Evolutionary conservation across 2,888 invertebrate species (phyloP), one percentile per base, ranked within the genome.

Genomic region (Kryphioiulus occultus): DNA sequence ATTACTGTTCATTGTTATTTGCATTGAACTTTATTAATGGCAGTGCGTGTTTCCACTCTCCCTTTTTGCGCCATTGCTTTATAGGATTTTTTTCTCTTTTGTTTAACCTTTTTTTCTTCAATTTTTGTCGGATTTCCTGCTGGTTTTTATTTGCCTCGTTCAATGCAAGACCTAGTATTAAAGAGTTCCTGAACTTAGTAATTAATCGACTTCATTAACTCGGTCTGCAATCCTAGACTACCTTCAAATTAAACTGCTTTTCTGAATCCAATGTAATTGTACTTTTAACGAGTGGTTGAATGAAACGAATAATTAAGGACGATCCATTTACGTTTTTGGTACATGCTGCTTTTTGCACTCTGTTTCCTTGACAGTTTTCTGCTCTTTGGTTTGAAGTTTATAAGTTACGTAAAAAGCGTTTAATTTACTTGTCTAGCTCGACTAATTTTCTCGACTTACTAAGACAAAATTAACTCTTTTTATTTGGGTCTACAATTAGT

Each of bases 81-180:
- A 68, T 68, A 9, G 19, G 1, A 9, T 0, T 68, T 26, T 68
- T 59, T 12, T 26, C 22, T 68, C 68, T 26, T 10, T 68, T 68
- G 68, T 68, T 68, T 10, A 1, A 68, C 22, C 19, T 22, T 68
- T 68, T 68, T 68, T 59, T 59, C 10, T 68, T 68, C 1, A 68
- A 68, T 26, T 22, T 68, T 68, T 4, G 26, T 68, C 68, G 68
- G 68, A 68, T 68, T 68, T 68, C 68, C 68, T 68, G 68, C 68
- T 10, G 53, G 17, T 68, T 68, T 68, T 68, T 68, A 26, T 68
- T 26, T 68, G 4, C 68, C 68, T 68, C 68, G 10, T 26, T 68
- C 0, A 68, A 19, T 22, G 68, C 68, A 1, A 68, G 53, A 53
- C n/a, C 47, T n/a, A 53, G 68, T 26, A 68, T 10, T 26, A 68